Evolutionary conservation across 2,113 vertebrate genomes (phyloP).

Genomic region (Corythaeola cristata): DNA sequence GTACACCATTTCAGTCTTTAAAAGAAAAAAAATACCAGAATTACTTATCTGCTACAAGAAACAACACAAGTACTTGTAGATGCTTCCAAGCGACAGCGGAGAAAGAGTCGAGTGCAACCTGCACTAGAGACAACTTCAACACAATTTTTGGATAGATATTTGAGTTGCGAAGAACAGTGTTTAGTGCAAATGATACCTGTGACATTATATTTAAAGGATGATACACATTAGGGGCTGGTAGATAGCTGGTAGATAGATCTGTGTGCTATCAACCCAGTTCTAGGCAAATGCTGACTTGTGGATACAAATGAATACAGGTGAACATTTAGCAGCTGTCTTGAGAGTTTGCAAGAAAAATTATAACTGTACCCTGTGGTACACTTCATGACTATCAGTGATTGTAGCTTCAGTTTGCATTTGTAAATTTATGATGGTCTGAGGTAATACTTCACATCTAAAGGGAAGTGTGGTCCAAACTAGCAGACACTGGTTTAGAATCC

Average conservation of each 20-base stretch:
- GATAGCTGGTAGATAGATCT: neutral
- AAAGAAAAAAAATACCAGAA: neutral
- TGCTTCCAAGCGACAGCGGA: neutral
- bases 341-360: neutral
- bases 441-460: neutral
- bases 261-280: neutral
- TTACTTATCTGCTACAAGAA: neutral
- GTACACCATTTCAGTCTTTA: neutral
- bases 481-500: neutral
- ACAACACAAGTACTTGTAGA: neutral
- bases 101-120: neutral
- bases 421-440: neutral
- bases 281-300: neutral
- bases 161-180: neutral
- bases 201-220: neutral
- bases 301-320: neutral
- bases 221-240: neutral
- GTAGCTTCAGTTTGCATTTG: neutral
- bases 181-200: neutral
- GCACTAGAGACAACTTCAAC: neutral
- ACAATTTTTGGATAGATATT: neutral
- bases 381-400: neutral
- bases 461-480: accelerated
- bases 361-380: neutral
- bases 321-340: neutral